A percentile compares a stretch with the other conserved stretches of the same genome.
Conservation (phyloP, 2,888 invertebrate genomes). For the Diarsia brunnea region DNA sequence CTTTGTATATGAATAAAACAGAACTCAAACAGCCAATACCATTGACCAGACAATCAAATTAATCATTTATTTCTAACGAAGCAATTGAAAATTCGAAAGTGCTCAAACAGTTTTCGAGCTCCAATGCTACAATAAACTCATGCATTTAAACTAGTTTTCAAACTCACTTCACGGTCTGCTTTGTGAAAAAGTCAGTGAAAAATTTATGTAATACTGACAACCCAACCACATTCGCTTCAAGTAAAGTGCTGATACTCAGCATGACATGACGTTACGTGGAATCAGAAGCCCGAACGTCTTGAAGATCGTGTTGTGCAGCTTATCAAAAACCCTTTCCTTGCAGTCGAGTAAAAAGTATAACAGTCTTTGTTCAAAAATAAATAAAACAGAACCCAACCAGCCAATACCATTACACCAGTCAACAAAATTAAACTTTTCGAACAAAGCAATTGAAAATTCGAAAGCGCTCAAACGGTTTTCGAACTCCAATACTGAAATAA, state of each 20-base stretch:
- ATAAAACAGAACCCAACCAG: not conserved
- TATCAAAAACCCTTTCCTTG: too few relatives aligned
- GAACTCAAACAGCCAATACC: not conserved
- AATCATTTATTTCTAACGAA: constrained; percentile 34
- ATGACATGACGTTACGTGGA: too few relatives aligned
- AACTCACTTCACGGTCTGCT: constrained; percentile 26
- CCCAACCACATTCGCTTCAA: too few relatives aligned
- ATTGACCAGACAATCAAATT: constrained; percentile 11
- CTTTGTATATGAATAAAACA: not conserved
- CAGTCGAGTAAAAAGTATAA: too few relatives aligned
- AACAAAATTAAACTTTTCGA: constrained; percentile 37
- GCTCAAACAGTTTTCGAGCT: constrained; percentile 32
- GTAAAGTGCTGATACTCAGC: too few relatives aligned
- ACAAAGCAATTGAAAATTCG: constrained; percentile 45
- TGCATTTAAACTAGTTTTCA: constrained; percentile 40
- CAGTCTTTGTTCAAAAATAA: too few relatives aligned
- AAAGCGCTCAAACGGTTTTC: constrained; percentile 33
- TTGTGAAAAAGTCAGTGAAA: constrained; percentile 31
- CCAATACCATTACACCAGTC: constrained; percentile 1
- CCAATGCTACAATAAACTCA: constrained; percentile 51
- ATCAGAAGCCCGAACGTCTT: too few relatives aligned
- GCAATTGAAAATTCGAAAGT: constrained; percentile 49
- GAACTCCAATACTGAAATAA: constrained; percentile 44
- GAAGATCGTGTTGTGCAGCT: too few relatives aligned
- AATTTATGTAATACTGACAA: constrained; percentile 1